Base-by-base conservation (phyloP, 2,888 invertebrate species). In the Meloe dianella region DNA sequence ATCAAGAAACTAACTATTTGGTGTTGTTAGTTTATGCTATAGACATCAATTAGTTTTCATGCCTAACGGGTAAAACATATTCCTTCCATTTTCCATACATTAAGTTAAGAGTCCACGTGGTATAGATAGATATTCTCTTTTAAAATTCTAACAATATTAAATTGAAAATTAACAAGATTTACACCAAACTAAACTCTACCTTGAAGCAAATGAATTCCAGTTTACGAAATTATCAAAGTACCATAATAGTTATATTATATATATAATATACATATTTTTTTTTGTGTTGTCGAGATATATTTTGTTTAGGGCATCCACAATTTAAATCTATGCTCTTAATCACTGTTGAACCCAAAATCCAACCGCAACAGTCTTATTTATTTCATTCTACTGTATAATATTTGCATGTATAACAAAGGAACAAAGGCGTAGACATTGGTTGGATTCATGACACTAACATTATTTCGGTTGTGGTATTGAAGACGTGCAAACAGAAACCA, bases 341-440 rank as follows among this genome's bases (percentile, higher is more conserved):
- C 54, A 54, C 54, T 24, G 24, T 14, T 22, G 54, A 54, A 54
- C 54, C 24, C 14, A 54, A n/a, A 54, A 54, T 54, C 54, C 54
- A 14, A 20, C 54, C 54, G 2, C 14, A 24, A 1, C 22, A 67
- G 58, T 30, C 63, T 59, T 67, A 67, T 67, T 67, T 64, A 64
- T 67, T 67, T 64, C 61, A 67, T 60, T 67, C 64, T 58, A 41
- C 54, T 54, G 64, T 64, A 66, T 66, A 64, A 61, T 64, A 67
- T 67, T 67, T 67, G 67, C 67, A 67, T 67, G 64, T 57, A 64
- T 35, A 64, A 67, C 59, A 64, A 47, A 27, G 60, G 61, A 64
- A 64, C 67, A 64, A 64, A 65, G 58, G 61, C 32, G 10, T 41
- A 67, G 54, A 58, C 35, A 61, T 54, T 54, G 24, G 54, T 54